Base-by-base conservation (phyloP, 2,888 invertebrate genomes). In the Tipula lateralis region DNA sequence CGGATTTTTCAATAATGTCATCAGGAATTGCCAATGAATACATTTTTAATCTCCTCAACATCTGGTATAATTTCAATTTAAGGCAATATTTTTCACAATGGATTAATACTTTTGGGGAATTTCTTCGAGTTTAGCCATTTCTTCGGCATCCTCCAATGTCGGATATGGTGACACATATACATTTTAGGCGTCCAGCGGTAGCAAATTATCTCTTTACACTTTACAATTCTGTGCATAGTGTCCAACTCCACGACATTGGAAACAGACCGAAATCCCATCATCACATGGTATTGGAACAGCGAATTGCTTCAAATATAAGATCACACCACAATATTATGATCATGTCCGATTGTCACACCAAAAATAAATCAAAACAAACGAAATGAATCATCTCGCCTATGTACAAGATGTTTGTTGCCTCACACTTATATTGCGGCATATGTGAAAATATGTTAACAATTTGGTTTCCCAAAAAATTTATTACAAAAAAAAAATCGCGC, bases 171-270 rank as follows among this genome's bases (percentile, higher is more conserved):
- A 94, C 81, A 93, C 92, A 87, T 93, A 93, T 85, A 91, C 91
- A 83, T 92, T 91, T 81, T 90, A 89, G 44, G 92, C 92, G 66
- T 89, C 89, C 84, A 94, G 87, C 5, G 95, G 94, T 85, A 96
- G 87, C 34, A 95, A 90, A 80, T 91, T 89, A 87, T 94, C 94
- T 85, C 91, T 91, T 88, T 93, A 92, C n/a, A 91, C 89, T 87
- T 92, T 92, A 88, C 96, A 96, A 87, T 94, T 92, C 87, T 93
- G 91, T 0, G 95, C 93, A 91, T 95, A 95, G 88, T 96, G 96
- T 80, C 97, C 98, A 16, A 92, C 90, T 87, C 94, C 92, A 0
- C 96, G 96, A 91, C 98, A 98, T 88, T 94, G 95, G 88, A 96
- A 97, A 90, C 98, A 98, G 84, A 92, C 92, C 84, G 94, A 88